Conservation (phyloP, 1,140 invertebrate species). For the Lepidurus arcticus region DNA sequence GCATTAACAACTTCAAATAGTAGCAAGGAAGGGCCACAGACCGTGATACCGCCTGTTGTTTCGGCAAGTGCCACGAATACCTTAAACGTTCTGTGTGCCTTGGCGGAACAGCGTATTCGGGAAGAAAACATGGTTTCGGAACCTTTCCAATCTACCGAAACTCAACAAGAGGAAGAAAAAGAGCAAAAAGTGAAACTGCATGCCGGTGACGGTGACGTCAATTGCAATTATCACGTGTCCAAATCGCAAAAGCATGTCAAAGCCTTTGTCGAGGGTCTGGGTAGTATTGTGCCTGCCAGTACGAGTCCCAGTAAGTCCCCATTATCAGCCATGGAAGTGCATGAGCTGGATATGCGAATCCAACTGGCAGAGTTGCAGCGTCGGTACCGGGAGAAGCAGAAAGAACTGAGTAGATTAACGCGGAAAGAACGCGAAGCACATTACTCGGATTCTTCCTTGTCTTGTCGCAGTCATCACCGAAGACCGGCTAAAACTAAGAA, state of each 20-base stretch:
- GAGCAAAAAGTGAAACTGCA: slow-evolving; percentile 26
- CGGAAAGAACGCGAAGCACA: slow-evolving; percentile 16
- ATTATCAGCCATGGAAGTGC: slow-evolving; percentile 54
- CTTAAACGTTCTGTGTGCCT: slow-evolving; percentile 69
- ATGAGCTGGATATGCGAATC: slow-evolving; percentile 72
- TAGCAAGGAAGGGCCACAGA: slow-evolving; percentile 32
- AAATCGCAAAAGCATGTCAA: background rate
- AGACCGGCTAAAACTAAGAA: background rate
- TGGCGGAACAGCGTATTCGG: slow-evolving; percentile 75
- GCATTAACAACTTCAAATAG: slow-evolving; percentile 28
- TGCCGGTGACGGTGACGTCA: background rate
- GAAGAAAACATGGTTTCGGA: slow-evolving; percentile 52
- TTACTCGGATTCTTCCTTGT: background rate
- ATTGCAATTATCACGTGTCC: slow-evolving; percentile 1
- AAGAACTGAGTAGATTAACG: slow-evolving; percentile 52
- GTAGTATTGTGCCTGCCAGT: background rate
- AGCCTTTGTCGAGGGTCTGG: background rate
- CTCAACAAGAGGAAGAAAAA: background rate
- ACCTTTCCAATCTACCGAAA: slow-evolving; percentile 16
- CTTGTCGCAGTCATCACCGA: background rate
- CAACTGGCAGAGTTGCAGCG: slow-evolving; percentile 69
- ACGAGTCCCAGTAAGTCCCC: background rate
- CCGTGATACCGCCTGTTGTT: slow-evolving; percentile 42
- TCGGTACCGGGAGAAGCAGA: slow-evolving; percentile 74
- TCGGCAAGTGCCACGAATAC: slow-evolving; percentile 53